These are phyloP conservation scores for Cerastoderma edule DNA, from an alignment of 2,888 invertebrate species.

Conservation along the genomic window DNA sequence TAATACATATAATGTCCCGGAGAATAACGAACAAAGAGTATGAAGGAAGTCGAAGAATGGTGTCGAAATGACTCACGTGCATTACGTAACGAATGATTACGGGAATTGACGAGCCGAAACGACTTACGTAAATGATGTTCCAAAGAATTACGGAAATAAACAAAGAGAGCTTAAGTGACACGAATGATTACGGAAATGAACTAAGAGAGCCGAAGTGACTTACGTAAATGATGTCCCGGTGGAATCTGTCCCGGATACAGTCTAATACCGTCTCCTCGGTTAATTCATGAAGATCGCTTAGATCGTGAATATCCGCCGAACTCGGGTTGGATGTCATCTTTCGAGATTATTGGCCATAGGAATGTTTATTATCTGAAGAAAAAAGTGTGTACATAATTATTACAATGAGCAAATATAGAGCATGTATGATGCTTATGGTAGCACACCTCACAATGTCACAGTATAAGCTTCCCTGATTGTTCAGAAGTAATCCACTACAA, in stretches of 20 bases:
- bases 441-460: background rate
- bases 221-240: slow-evolving; percentile 16
- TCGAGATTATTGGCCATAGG: background rate
- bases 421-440: background rate
- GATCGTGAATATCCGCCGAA: slow-evolving; percentile 19
- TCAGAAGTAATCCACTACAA: background rate
- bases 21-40: too few relatives aligned
- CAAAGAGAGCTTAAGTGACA: background rate
- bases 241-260: slow-evolving; percentile 14
- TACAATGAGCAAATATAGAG: background rate
- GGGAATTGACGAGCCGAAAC: too few relatives aligned
- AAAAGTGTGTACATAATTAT: background rate
- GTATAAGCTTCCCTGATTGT: background rate
- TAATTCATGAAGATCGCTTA: slow-evolving; percentile 2
- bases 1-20: too few relatives aligned
- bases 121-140: background rate
- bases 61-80: background rate
- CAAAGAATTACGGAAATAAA: background rate
- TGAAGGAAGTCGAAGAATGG: too few relatives aligned
- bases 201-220: background rate
- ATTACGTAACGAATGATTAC: background rate
- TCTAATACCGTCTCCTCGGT: slow-evolving; percentile 4
- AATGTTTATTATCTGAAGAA: background rate
- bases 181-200: background rate
- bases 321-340: slow-evolving; percentile 13